These are phyloP conservation scores for Smittia aterrima DNA, from an alignment of 2,888 invertebrate genomes.

Conservation along the genomic window DNA sequence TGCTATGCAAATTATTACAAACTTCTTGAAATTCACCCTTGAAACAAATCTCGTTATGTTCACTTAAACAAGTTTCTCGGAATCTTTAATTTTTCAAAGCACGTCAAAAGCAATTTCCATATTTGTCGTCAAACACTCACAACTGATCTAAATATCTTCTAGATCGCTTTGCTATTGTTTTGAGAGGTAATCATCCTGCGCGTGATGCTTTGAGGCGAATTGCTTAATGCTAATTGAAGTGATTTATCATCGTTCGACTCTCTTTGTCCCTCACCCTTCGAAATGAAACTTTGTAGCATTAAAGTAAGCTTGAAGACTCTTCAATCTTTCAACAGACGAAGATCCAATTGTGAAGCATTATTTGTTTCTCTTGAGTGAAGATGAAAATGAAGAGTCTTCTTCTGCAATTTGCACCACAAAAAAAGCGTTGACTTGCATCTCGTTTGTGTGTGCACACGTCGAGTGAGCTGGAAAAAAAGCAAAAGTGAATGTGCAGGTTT, in stretches of 20 bases:
- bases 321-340: not conserved
- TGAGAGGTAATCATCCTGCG: not conserved
- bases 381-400: too few relatives aligned
- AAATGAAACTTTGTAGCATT: not conserved
- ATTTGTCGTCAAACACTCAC: not conserved
- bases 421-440: not conserved
- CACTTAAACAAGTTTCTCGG: not conserved
- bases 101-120: conserved; percentile 6
- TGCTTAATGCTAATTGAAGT: not conserved
- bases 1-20: not conserved
- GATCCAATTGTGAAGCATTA: not conserved
- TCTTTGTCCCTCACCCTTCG: not conserved
- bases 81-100: not conserved
- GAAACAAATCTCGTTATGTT: not conserved
- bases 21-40: conserved; percentile 16
- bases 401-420: not conserved
- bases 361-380: not conserved
- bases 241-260: not conserved
- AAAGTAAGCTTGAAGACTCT: not conserved
- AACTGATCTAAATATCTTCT: conserved; percentile 3
- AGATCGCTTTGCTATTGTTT: not conserved
- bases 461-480: not conserved
- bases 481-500: not conserved
- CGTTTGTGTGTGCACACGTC: not conserved
- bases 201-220: not conserved